These are phyloP conservation scores for Ecliptopera silaceata DNA, from an alignment of 2,888 invertebrate genomes.

Conservation along the genomic window DNA sequence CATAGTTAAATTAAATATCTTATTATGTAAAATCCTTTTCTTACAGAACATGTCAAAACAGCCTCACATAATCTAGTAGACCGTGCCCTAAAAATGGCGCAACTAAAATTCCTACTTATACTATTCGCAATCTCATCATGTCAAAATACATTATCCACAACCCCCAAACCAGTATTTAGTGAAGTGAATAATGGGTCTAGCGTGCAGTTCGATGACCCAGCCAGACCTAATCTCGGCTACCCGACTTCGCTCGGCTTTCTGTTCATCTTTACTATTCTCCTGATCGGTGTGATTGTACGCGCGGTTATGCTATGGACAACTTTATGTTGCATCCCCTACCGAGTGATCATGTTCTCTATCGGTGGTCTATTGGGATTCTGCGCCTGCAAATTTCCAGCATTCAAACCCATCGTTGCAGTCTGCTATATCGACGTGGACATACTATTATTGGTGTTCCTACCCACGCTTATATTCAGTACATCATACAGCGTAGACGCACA, in stretches of 20 bases:
- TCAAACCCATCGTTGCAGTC: slow-evolving; percentile 61
- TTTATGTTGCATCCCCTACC: slow-evolving; percentile 58
- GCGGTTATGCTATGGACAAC: slow-evolving; percentile 62
- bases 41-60: background rate
- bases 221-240: slow-evolving; percentile 55
- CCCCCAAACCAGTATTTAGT: slow-evolving; percentile 2
- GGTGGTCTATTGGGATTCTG: slow-evolving; percentile 68
- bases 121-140: slow-evolving; percentile 15
- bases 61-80: slow-evolving; percentile 40
- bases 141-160: slow-evolving; percentile 2
- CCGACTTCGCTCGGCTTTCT: slow-evolving; percentile 59
- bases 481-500: slow-evolving; percentile 71
- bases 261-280: slow-evolving; percentile 60
- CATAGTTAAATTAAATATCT: too few relatives aligned
- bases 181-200: background rate
- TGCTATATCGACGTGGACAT: slow-evolving; percentile 67
- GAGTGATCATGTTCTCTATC: slow-evolving; percentile 68
- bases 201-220: slow-evolving; percentile 41
- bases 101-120: slow-evolving; percentile 24
- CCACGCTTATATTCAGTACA: slow-evolving; percentile 66
- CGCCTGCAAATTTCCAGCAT: slow-evolving; percentile 55
- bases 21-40: too few relatives aligned
- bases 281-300: slow-evolving; percentile 64
- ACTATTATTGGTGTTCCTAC: slow-evolving; percentile 58
- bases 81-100: slow-evolving; percentile 39